A percentile compares a stretch with the other conserved stretches of the same genome.
These are phyloP conservation scores for Orchestia grillus DNA, from an alignment of 1,140 invertebrate genomes.

Conservation along the genomic window DNA sequence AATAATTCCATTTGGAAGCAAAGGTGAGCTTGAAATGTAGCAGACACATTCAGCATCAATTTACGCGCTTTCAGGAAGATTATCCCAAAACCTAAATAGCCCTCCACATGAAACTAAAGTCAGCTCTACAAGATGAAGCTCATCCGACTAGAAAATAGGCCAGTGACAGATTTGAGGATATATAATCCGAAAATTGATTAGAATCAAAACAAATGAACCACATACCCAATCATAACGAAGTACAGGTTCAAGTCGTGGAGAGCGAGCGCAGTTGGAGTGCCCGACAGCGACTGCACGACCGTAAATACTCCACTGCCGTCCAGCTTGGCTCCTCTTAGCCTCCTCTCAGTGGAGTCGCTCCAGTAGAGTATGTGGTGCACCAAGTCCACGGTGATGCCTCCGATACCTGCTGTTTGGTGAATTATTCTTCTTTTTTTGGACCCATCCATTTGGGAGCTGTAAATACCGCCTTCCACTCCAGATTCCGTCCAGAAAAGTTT, in stretches of 20 bases:
- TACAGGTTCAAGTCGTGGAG: slow-evolving; percentile 18
- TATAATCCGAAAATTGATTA: neutral
- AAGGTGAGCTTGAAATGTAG: neutral
- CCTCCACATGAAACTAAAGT: neutral
- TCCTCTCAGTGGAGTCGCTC: slow-evolving; percentile 73
- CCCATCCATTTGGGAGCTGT: slow-evolving; percentile 76
- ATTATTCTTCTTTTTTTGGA: slow-evolving; percentile 71
- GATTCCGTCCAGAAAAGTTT: slow-evolving; percentile 78
- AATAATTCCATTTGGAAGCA: neutral
- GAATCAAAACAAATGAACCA: neutral
- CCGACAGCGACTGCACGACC: neutral
- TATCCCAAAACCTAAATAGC: neutral
- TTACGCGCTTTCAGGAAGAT: neutral
- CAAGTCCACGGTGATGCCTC: slow-evolving; percentile 77
- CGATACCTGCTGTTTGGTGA: slow-evolving; percentile 73
- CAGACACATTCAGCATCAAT: neutral
- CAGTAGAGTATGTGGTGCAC: slow-evolving; percentile 74
- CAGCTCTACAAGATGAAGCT: neutral
- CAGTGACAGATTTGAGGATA: neutral
- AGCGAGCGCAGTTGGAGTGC: slow-evolving; percentile 27
- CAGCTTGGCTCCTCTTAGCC: slow-evolving; percentile 73
- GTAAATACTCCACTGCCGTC: slow-evolving; percentile 70
- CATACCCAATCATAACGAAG: slow-evolving; percentile 20
- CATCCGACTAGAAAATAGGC: neutral
- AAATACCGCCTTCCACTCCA: slow-evolving; percentile 73